Conservation (phyloP, 2,888 invertebrate genomes). For the Tetramorium bicarinatum region DNA sequence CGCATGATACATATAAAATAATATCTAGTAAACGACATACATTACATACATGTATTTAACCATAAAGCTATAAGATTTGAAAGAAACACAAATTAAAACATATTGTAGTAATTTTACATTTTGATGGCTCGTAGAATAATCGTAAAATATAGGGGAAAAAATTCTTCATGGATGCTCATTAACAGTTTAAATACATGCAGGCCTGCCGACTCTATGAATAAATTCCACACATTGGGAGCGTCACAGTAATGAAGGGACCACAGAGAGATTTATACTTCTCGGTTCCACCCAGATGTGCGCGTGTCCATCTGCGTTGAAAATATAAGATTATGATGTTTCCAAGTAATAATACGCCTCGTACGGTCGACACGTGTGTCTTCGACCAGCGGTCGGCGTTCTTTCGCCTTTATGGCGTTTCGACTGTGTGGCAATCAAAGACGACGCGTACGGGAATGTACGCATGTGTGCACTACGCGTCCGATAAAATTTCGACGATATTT, state of each 20-base stretch:
- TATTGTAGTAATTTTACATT: neutral
- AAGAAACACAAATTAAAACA: conserved; percentile 18
- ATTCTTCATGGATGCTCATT: neutral
- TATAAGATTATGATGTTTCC: conserved; percentile 82
- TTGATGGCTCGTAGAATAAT: conserved; percentile 4
- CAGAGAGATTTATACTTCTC: conserved; percentile 70
- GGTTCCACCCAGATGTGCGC: conserved; percentile 64
- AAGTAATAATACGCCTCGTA: conserved; percentile 75
- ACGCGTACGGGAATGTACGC: neutral
- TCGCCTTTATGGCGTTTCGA: conserved; percentile 54
- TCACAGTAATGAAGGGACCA: conserved; percentile 65
- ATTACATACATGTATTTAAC: neutral
- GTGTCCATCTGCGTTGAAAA: conserved; percentile 38
- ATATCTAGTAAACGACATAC: neutral
- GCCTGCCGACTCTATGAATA: conserved; percentile 62
- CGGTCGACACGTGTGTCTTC: conserved; percentile 66
- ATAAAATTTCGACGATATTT: conserved; percentile 30
- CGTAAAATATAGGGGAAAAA: conserved; percentile 18
- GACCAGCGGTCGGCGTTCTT: conserved; percentile 28
- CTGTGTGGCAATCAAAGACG: neutral
- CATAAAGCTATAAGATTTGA: neutral
- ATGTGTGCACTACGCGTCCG: neutral
- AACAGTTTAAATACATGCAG: conserved; percentile 4
- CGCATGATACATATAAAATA: neutral
- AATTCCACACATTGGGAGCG: conserved; percentile 69